phyloP scores from a whole-genome alignment of 2,888 invertebrate species.

The Aspidapion aeneum region DNA sequence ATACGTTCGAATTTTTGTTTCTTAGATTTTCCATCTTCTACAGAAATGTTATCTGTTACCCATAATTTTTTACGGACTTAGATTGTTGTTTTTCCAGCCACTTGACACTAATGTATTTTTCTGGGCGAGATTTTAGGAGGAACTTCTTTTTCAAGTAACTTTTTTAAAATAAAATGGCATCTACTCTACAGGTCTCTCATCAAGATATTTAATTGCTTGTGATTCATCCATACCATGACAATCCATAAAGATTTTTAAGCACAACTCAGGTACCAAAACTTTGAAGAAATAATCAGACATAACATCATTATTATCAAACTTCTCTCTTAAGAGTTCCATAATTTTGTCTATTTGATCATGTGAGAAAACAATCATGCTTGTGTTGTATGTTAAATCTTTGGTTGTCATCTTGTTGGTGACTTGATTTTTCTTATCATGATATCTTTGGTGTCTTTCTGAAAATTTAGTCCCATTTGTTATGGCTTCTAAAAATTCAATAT shows the following conservation, averaged over 20 bases:
- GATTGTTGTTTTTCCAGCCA: constrained; percentile 3
- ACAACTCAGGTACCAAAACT: constrained; percentile 41
- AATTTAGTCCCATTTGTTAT: constrained; percentile 27
- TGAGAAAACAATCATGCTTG: constrained; percentile 37
- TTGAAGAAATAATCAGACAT: constrained; percentile 38
- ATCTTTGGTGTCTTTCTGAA: constrained; percentile 27
- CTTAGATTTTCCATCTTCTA: neutral
- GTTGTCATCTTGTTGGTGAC: constrained; percentile 14
- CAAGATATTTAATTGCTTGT: constrained; percentile 34
- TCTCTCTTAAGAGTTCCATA: constrained; percentile 29
- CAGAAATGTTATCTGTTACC: neutral
- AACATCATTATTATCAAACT: constrained; percentile 33
- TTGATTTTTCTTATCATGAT: constrained; percentile 13
- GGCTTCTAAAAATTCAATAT: constrained; percentile 22
- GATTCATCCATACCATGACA: constrained; percentile 33
- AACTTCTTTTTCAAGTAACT: no score
- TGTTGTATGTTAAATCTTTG: constrained; percentile 35
- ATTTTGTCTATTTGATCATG: constrained; percentile 36
- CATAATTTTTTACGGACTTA: neutral
- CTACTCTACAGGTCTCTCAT: constrained; percentile 29
- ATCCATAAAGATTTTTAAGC: constrained; percentile 41
- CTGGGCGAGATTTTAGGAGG: neutral
- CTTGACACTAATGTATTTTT: neutral
- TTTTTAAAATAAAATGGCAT: no score
- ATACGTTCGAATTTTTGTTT: constrained; percentile 13